Percentiles rank a stretch among this genome's conserved stretches.
phyloP scores from a whole-genome alignment of 2,888 invertebrate genomes.

The Monoplex corrugatus region DNA sequence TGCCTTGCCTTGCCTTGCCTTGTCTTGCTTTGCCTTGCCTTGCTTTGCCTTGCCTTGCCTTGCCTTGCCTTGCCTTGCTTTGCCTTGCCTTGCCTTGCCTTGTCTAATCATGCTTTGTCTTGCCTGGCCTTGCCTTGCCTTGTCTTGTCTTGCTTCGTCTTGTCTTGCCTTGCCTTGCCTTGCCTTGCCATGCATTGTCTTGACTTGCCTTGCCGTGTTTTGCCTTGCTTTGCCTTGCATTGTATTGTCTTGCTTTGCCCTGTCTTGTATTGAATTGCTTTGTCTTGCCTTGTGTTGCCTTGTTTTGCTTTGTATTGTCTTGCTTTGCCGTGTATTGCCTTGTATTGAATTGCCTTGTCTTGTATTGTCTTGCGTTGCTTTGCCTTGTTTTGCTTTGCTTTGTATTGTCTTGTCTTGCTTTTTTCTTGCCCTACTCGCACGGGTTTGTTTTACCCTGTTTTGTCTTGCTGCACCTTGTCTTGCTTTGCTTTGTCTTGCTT shows the following conservation, averaged over 20 bases:
- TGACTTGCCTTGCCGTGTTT: not conserved
- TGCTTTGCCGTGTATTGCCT: not conserved
- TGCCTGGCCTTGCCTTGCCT: too few relatives aligned
- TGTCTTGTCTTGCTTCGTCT: too few relatives aligned
- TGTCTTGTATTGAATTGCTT: not conserved
- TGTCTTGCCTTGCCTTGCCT: too few relatives aligned
- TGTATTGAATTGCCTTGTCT: not conserved
- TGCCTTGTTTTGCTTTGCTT: not conserved
- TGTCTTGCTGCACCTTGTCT: not conserved
- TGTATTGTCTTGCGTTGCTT: not conserved
- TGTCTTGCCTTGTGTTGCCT: not conserved
- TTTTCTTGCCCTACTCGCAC: not conserved
- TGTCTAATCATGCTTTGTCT: too few relatives aligned
- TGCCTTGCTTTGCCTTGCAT: conserved; percentile 6
- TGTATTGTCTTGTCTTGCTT: not conserved
- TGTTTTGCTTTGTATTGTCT: not conserved
- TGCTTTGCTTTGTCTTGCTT: not conserved
- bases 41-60: not conserved
- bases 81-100: too few relatives aligned
- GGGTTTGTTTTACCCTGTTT: not conserved
- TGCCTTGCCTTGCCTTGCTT: not conserved
- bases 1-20: not conserved
- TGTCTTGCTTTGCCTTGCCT: not conserved
- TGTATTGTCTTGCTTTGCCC: not conserved
- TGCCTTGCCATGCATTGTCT: not conserved